These are phyloP conservation scores for Calosoma granatense DNA, from an alignment of 1,140 invertebrate species.

Conservation along the genomic window DNA sequence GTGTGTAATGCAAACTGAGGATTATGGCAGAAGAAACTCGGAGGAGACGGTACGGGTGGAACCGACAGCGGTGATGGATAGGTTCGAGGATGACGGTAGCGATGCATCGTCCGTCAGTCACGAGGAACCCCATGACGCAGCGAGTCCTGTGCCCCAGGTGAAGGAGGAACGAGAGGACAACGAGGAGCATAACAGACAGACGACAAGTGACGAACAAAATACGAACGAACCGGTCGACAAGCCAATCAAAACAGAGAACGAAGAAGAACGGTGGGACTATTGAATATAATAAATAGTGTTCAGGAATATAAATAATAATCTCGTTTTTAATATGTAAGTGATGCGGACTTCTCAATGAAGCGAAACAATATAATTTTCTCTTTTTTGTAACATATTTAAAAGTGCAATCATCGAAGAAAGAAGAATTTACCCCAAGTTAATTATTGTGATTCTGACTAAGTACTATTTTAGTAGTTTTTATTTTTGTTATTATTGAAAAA, in stretches of 20 bases:
- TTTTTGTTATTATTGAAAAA: constrained; percentile 18
- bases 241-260: constrained; percentile 26
- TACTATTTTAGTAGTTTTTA: constrained; percentile 20
- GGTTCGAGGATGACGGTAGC: constrained; percentile 45
- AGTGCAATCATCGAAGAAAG: constrained; percentile 27
- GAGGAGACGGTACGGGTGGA: constrained; percentile 62
- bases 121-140: constrained; percentile 34
- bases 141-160: constrained; percentile 32
- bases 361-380: constrained; percentile 11
- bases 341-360: constrained; percentile 5
- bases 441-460: constrained; percentile 26
- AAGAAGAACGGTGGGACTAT: constrained; percentile 36
- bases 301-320: constrained; percentile 10
- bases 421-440: constrained; percentile 19
- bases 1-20: constrained; percentile 76
- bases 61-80: constrained; percentile 52
- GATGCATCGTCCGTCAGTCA: constrained; percentile 43
- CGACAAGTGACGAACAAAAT: constrained; percentile 10
- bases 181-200: constrained; percentile 13
- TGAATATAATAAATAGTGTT: constrained; percentile 20
- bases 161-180: constrained; percentile 18
- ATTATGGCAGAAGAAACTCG: constrained; percentile 50
- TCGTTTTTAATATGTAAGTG: constrained; percentile 10
- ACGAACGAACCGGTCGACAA: constrained; percentile 19
- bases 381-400: constrained; percentile 22